Evolutionary conservation across 2,113 vertebrate species (phyloP).

Genomic region (Laterallus jamaicensis): DNA sequence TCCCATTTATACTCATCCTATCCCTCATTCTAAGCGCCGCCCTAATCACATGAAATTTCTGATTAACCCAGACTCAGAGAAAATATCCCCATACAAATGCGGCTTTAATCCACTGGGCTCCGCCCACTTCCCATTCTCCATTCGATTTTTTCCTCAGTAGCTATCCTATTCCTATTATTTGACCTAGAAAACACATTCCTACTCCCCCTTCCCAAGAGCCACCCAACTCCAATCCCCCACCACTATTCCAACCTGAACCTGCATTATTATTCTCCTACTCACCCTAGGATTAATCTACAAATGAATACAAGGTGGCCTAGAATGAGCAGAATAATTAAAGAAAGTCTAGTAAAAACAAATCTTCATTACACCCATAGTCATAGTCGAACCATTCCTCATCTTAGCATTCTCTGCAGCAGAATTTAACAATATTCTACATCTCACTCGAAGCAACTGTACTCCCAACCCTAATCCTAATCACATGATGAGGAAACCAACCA

Average conservation of each 20-base stretch:
- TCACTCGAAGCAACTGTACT: neutral
- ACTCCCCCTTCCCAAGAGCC: neutral
- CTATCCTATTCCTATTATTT: conserved; percentile 26
- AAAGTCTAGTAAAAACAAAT: neutral
- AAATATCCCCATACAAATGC: accelerated
- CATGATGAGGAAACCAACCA: neutral
- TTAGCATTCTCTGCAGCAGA: accelerated
- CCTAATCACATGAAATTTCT: accelerated
- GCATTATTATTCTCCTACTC: accelerated
- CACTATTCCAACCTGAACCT: neutral
- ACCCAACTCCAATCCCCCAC: neutral
- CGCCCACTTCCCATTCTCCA: accelerated
- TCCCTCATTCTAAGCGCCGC: accelerated
- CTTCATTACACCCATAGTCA: accelerated
- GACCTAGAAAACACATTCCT: conserved; percentile 36
- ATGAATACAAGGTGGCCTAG: neutral
- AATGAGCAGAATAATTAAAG: neutral
- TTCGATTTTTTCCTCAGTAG: neutral
- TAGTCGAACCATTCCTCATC: too few species aligned
- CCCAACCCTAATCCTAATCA: neutral
- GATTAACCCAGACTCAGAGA: accelerated
- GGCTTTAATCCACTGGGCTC: accelerated
- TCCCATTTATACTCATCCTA: neutral
- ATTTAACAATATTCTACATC: accelerated
- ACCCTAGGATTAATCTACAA: accelerated